Conservation (phyloP, 2,888 invertebrate species). For the Patella caerulea region DNA sequence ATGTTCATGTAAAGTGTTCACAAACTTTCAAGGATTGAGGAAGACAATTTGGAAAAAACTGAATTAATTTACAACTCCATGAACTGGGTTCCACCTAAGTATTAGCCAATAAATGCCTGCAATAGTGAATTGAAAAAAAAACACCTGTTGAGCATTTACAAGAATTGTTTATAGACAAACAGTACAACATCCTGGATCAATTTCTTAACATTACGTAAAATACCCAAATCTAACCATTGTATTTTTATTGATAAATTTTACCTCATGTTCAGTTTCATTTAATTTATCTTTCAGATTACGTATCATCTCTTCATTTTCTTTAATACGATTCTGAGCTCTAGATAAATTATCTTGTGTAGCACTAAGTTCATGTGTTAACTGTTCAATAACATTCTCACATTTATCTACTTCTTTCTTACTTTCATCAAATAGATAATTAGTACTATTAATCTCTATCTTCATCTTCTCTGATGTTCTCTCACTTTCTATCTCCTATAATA, state of each 20-base stretch:
- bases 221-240: too few relatives aligned
- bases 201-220: too few relatives aligned
- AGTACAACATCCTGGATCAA: too few relatives aligned
- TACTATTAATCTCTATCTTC: slow-evolving; percentile 58
- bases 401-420: slow-evolving; percentile 59
- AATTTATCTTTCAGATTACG: slow-evolving; percentile 57
- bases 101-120: too few relatives aligned
- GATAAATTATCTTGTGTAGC: slow-evolving; percentile 63
- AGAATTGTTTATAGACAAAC: too few relatives aligned
- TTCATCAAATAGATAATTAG: slow-evolving; percentile 59
- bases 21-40: too few relatives aligned
- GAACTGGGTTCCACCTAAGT: too few relatives aligned
- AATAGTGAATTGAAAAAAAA: too few relatives aligned
- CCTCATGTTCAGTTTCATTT: slow-evolving; percentile 60
- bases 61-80: too few relatives aligned
- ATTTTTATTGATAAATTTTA: slow-evolving; percentile 29
- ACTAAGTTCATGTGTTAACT: slow-evolving; percentile 64
- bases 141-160: too few relatives aligned
- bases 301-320: slow-evolving; percentile 59
- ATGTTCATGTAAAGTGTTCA: too few relatives aligned
- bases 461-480: slow-evolving; percentile 57
- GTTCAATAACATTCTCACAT: slow-evolving; percentile 67
- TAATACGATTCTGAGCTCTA: slow-evolving; percentile 52
- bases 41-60: too few relatives aligned
- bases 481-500: slow-evolving; percentile 56